Evolutionary conservation across 2,888 invertebrate genomes (phyloP), one percentile per base, ranked within the genome.

Genomic region (Rhagonycha fulva): DNA sequence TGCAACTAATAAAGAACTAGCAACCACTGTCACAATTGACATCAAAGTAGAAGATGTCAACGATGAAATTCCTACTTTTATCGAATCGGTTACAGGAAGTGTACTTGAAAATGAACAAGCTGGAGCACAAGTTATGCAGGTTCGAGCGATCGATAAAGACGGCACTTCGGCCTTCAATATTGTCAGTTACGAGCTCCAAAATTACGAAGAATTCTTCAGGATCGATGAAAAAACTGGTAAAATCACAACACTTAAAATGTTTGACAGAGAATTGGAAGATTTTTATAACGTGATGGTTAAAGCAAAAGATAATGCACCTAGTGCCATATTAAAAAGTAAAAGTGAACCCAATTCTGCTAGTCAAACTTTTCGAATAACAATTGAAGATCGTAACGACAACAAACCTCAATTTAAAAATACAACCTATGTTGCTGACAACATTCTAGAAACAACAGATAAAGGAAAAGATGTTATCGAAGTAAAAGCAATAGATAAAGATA

Each of bases 381-480:
- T 99, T 63, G 96, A 96, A 23, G 99, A 99, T 88, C 96, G 96
- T 85, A 99, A 99, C 87, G 99, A 99, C 87, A 98, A 99, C 87
- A 92, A 93, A 19, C 99, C 99, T 0, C 92, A 92, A 82, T 99
- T 99, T 86, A 93, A 93, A n/a, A 91, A 94, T 84, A 88, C 90
- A 0, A 90, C 92, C 7, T 96, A 95, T 85, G 89, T 93, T 14
- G 94, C 94, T 0, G 93, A 93, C 81, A 92, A 93, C 70, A 91
- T 96, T 80, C 91, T 92, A 30, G 98, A 98, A 88, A 94, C 95
- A 87, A 94, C 95, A 3, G 96, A 97, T 85, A 92, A 93, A 24
- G 94, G 95, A 83, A 93, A 93, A 76, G 91, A 94, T 71, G 96
- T 97, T 9, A 94, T 96, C 63, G 95, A 96, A 87, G 97, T 98